A percentile compares a stretch with the other conserved stretches of the same genome.
phyloP scores from a whole-genome alignment of 2,113 vertebrate species.

The Takifugu flavidus region DNA sequence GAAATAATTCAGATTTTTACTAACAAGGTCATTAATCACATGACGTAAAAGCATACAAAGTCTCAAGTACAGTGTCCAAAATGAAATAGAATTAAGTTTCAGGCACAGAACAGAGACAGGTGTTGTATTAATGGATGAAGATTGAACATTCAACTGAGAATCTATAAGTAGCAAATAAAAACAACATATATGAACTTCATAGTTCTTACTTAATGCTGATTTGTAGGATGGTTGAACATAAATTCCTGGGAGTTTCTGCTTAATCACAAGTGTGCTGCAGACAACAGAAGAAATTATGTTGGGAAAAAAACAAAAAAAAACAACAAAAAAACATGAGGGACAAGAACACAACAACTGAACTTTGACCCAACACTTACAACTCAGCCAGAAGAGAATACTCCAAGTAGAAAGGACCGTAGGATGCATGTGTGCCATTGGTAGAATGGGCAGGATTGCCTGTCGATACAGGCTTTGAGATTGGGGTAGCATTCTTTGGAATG shows the following conservation, averaged over 20 bases:
- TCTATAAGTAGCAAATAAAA: background rate
- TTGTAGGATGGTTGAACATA: slow-evolving; percentile 97
- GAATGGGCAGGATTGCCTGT: slow-evolving; percentile 79
- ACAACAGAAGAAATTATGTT: slow-evolving; percentile 39
- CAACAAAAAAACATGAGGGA: background rate
- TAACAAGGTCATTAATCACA: background rate
- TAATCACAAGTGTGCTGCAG: slow-evolving; percentile 91
- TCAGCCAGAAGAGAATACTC: slow-evolving; percentile 97
- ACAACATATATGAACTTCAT: background rate
- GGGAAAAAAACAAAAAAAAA: background rate
- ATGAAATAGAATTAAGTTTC: no score
- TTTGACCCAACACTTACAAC: slow-evolving; percentile 81
- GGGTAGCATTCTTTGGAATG: slow-evolving; percentile 91
- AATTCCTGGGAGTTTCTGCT: slow-evolving; percentile 95
- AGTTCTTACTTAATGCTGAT: slow-evolving; percentile 89
- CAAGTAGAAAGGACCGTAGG: slow-evolving; percentile 96
- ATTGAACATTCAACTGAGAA: background rate
- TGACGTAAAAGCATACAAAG: background rate
- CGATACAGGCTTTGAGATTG: slow-evolving; percentile 86
- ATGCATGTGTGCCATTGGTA: slow-evolving; percentile 92
- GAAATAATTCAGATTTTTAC: slow-evolving; percentile 3
- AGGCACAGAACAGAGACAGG: background rate
- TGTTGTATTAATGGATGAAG: background rate
- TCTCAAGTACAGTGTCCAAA: no score
- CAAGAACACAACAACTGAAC: background rate